Percentiles rank a stretch among this genome's conserved stretches.
phyloP scores from a whole-genome alignment of 2,113 vertebrate species.

The Trachemys scripta region DNA sequence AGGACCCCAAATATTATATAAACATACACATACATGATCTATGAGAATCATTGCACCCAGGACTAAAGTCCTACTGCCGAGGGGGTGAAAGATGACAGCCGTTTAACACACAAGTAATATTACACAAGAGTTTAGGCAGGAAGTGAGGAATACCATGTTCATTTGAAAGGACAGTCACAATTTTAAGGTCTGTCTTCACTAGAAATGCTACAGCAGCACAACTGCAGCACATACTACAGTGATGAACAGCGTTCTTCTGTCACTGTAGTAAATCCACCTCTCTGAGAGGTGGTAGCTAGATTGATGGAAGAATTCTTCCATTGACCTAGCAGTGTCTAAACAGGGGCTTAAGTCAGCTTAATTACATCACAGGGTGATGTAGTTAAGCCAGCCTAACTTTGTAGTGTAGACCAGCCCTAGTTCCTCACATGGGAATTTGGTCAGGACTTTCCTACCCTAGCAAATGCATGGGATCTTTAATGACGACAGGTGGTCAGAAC shows the following conservation, averaged over 20 bases:
- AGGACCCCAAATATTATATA: fast-evolving
- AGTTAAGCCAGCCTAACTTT: not conserved
- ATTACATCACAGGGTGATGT: not conserved
- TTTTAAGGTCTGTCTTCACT: not conserved
- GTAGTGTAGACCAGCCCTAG: not conserved
- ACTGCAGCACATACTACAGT: not conserved
- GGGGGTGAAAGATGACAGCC: not conserved
- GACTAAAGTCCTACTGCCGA: not conserved
- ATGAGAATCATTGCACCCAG: not conserved
- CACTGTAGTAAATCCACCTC: not conserved
- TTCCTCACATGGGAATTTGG: not conserved
- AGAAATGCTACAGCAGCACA: not conserved
- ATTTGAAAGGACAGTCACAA: not conserved
- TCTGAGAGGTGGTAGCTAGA: not conserved
- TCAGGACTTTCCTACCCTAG: not conserved
- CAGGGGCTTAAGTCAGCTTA: not conserved
- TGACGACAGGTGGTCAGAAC: not conserved
- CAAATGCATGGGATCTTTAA: not conserved
- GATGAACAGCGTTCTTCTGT: not conserved
- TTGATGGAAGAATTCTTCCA: not conserved
- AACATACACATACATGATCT: fast-evolving
- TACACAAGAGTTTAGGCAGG: not conserved
- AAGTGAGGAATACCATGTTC: not conserved
- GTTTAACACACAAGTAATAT: not conserved
- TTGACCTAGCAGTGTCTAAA: not conserved